Evolutionary conservation across 2,797 vertebrate species (phyloP).

Genomic region (Tiaroga cobitis): DNA sequence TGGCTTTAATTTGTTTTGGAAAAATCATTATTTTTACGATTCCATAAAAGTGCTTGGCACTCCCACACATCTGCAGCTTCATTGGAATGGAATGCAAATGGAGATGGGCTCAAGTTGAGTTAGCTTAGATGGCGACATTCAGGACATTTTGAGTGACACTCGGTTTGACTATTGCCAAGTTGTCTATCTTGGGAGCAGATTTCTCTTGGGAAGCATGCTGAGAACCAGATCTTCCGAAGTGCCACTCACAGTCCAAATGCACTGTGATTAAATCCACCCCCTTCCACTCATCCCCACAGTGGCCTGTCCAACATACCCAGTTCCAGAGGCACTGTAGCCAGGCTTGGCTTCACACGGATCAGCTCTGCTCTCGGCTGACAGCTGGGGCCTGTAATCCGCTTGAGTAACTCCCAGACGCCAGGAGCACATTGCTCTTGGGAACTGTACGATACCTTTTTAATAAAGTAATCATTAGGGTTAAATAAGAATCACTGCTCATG

Average conservation of each 20-base stretch:
- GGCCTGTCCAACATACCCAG: background rate
- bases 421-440: background rate
- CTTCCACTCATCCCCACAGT: background rate
- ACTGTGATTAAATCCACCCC: slow-evolving; percentile 26
- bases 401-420: slow-evolving; percentile 20
- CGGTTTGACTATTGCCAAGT: slow-evolving; percentile 34
- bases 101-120: background rate
- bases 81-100: background rate
- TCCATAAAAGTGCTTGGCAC: background rate
- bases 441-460: slow-evolving; percentile 33
- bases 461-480: slow-evolving; percentile 39
- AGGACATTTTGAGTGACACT: slow-evolving; percentile 48
- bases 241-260: slow-evolving; percentile 64
- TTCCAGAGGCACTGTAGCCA: background rate
- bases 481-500: slow-evolving; percentile 36
- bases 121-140: background rate
- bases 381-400: background rate
- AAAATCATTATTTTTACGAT: background rate
- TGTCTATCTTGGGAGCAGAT: slow-evolving; percentile 55
- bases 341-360: slow-evolving; percentile 1
- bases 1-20: background rate
- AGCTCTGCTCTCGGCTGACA: slow-evolving; percentile 20
- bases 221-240: slow-evolving; percentile 54
- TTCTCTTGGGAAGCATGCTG: slow-evolving; percentile 57
- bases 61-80: background rate